Evolutionary conservation across 2,797 vertebrate species (phyloP), one percentile per base, ranked within the genome.

Genomic region (Antennarius maculatus): DNA sequence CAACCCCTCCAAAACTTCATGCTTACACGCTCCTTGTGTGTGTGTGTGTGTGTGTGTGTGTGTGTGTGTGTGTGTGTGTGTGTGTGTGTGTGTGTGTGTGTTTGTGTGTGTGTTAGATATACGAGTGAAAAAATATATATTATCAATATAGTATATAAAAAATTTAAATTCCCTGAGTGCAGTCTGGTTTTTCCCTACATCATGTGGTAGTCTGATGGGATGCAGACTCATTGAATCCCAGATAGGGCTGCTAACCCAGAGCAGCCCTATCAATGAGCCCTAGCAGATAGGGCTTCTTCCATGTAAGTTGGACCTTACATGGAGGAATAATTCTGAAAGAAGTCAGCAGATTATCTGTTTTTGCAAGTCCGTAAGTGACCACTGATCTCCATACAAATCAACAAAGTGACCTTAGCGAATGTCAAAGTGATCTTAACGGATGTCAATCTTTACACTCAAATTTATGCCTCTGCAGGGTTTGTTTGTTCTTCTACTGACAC

Each of bases 331-430:
- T 13, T 27, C 54, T 69, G 51, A 67, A 59, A 51, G n/a, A 65
- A 61, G 2, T 17, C 37, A 47, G 42, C 56, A 6, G 61, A 66
- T 64, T 52, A 51, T 71, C 34, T 54, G 28, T 47, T 72, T 79
- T 82, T 69, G 42, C 56, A 69, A 63, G 65, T 76, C 59, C 54
- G 15, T 27, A 29, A 62, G n/a, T 63, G 72, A 77, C 67, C 54
- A 34, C 50, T 72, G 55, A 71, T 65, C 59, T 71, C 39, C 42
- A 31, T 14, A 49, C 23, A 68, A 78, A 74, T 74, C 62, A 66
- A 76, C 79, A 69, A 63, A 54, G 37, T n/a, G 4, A 43, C 54
- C 60, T 66, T 43, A 18, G 62, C n/a, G 66, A 16, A 28, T 18
- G 3, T 39, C 4, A 3, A 52, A n/a, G n/a, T 62, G 4, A 43